Conservation (phyloP, 2,113 vertebrate species). For the Strigops habroptila region DNA sequence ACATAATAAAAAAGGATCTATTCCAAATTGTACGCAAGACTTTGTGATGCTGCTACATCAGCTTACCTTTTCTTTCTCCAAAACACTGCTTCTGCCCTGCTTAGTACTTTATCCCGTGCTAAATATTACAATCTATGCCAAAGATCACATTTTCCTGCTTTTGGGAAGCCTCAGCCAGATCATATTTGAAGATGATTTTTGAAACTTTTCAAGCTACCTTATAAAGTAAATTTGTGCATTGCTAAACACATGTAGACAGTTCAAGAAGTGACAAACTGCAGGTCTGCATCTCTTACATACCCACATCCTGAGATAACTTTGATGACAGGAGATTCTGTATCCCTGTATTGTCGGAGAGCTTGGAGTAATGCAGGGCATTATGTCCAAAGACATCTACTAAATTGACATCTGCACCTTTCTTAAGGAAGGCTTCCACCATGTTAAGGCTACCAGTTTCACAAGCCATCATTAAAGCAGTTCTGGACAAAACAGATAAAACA, state of each 20-base stretch:
- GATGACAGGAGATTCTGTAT: constrained; percentile 79
- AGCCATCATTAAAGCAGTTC: constrained; percentile 89
- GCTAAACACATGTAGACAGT: background rate
- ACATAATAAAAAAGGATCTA: background rate
- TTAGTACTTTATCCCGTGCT: background rate
- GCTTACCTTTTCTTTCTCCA: background rate
- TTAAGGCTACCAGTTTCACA: constrained; percentile 75
- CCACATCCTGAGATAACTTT: constrained; percentile 76
- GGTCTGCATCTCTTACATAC: constrained; percentile 72
- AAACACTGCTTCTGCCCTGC: background rate
- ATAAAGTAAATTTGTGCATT: constrained; percentile 20
- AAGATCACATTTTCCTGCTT: background rate
- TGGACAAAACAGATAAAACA: constrained; percentile 47
- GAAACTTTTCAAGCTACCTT: background rate
- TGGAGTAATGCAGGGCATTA: constrained; percentile 84
- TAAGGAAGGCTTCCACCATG: constrained; percentile 80
- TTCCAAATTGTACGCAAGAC: background rate
- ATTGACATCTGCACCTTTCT: constrained; percentile 79
- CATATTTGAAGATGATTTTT: background rate
- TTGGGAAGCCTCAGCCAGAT: background rate
- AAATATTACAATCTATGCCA: background rate
- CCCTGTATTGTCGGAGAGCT: constrained; percentile 78
- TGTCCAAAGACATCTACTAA: constrained; percentile 86
- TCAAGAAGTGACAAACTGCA: constrained; percentile 27
- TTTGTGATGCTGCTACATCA: accelerated